A percentile compares a stretch with the other conserved stretches of the same genome.
phyloP scores from a whole-genome alignment of 2,888 invertebrate genomes.

The Sclerodermus sp. region DNA sequence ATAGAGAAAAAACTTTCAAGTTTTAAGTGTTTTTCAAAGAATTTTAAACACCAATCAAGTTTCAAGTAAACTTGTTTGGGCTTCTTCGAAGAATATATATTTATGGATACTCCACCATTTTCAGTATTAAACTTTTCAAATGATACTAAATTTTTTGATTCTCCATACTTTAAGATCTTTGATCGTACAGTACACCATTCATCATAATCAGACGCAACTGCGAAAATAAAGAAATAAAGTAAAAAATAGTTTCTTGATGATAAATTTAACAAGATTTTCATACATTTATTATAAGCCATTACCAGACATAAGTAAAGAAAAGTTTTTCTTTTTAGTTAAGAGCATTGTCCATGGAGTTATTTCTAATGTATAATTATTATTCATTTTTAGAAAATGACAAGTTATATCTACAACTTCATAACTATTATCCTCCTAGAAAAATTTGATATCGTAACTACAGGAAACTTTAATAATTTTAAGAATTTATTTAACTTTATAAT shows the following conservation, averaged over 20 bases:
- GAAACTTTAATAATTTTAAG: background rate
- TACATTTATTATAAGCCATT: conserved; percentile 1
- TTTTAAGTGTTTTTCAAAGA: conserved; percentile 24
- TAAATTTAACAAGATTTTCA: background rate
- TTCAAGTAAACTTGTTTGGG: conserved; percentile 19
- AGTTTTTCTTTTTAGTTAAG: conserved; percentile 29
- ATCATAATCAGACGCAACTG: conserved; percentile 36
- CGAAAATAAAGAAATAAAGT: conserved; percentile 4
- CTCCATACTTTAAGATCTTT: conserved; percentile 22
- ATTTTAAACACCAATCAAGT: conserved; percentile 32
- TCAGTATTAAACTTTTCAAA: conserved; percentile 19
- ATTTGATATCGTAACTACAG: background rate
- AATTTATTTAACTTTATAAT: background rate
- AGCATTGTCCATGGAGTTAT: conserved; percentile 31
- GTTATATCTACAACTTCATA: conserved; percentile 26
- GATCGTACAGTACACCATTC: conserved; percentile 22
- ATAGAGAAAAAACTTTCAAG: conserved; percentile 36
- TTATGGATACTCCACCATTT: conserved; percentile 30
- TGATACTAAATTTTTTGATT: conserved; percentile 16
- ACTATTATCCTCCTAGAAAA: conserved; percentile 13
- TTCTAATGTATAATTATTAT: conserved; percentile 27
- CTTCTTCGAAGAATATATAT: conserved; percentile 23
- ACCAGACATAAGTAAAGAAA: conserved; percentile 35
- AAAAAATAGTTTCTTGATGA: no score
- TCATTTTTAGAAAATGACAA: conserved; percentile 27